Evolutionary conservation across 1,140 invertebrate genomes (phyloP).

Genomic region (Drosophila albomicans): DNA sequence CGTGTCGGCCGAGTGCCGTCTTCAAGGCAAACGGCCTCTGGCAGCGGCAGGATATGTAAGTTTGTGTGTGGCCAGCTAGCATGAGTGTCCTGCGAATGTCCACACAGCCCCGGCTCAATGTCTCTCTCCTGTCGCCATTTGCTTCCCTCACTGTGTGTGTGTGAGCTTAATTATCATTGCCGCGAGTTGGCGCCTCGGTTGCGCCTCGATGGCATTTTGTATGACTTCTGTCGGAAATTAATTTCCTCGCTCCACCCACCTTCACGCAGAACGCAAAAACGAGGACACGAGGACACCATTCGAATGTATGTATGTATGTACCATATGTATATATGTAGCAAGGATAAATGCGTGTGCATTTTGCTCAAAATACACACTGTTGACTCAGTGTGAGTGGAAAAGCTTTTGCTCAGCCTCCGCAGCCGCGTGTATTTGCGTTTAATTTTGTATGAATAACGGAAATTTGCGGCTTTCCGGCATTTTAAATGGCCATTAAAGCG

Average conservation of each 20-base stretch:
- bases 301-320: neutral
- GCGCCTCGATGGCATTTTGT: conserved; percentile 69
- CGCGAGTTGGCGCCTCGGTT: conserved; percentile 58
- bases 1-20: conserved; percentile 65
- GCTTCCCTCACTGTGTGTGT: conserved; percentile 1
- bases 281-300: conserved; percentile 1
- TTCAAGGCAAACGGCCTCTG: conserved; percentile 65
- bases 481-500: conserved; percentile 79
- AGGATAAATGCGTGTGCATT: conserved; percentile 40
- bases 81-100: conserved; percentile 23
- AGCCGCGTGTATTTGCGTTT: conserved; percentile 67
- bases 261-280: conserved; percentile 37
- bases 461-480: conserved; percentile 81
- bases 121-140: conserved; percentile 13
- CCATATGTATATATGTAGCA: conserved; percentile 17
- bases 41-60: conserved; percentile 40
- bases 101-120: conserved; percentile 21
- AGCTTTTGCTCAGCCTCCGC: conserved; percentile 30
- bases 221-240: conserved; percentile 83
- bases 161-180: conserved; percentile 74
- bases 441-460: conserved; percentile 80
- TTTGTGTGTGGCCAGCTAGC: conserved; percentile 20
- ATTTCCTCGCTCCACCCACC: conserved; percentile 62
- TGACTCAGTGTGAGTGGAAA: conserved; percentile 44
- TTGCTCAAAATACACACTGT: conserved; percentile 37